Conservation (phyloP, 2,113 vertebrate genomes). For the Eptesicus fuscus region DNA sequence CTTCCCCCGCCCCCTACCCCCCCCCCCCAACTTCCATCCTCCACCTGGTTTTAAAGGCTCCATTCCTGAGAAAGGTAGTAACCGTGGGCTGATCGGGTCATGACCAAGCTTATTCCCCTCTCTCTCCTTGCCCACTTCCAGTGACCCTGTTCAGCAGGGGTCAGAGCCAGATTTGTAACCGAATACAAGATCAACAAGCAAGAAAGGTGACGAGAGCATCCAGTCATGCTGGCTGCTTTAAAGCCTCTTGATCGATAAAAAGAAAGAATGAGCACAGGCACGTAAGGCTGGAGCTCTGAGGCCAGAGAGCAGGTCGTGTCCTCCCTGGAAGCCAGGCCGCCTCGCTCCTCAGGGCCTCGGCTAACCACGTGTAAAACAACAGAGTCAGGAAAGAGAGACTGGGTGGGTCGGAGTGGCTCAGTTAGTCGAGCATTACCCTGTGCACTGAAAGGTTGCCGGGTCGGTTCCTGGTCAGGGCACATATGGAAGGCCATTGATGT, state of each 20-base stretch:
- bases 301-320: background rate
- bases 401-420: no score
- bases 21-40: conserved; percentile 38
- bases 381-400: background rate
- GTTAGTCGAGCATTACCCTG: no score
- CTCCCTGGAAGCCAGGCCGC: background rate
- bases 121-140: conserved; percentile 55
- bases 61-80: conserved; percentile 60
- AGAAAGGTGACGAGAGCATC: conserved; percentile 43
- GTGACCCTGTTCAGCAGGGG: conserved; percentile 70
- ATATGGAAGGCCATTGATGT: no score
- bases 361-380: background rate
- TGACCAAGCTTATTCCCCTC: conserved; percentile 68
- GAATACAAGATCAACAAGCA: conserved; percentile 80
- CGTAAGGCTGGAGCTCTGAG: background rate
- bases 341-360: background rate
- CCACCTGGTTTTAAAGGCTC: conserved; percentile 61
- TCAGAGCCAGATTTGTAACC: conserved; percentile 73
- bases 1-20: fast-evolving
- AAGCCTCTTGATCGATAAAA: conserved; percentile 17
- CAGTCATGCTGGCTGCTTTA: background rate
- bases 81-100: conserved; percentile 70
- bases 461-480: no score
- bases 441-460: no score
- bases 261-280: background rate